Base-by-base conservation (phyloP, 2,888 invertebrate species). In the Galerucella calmariensis region DNA sequence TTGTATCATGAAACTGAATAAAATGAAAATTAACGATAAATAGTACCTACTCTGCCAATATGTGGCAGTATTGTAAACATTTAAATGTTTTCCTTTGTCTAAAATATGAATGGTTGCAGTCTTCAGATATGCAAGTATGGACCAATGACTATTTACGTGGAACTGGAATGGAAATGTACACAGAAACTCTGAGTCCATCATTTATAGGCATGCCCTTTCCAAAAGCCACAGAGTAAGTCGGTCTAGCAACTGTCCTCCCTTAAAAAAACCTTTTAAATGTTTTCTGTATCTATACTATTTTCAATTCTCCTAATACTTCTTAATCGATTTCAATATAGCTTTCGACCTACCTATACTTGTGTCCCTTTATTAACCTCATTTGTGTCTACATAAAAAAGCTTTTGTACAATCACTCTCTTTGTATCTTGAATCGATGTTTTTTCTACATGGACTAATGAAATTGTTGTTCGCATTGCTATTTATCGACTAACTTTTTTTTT, bases 131-230 rank as follows among this genome's bases (percentile, higher is more conserved):
- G 93, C 96, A 97, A 90, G 94, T 95, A 89, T 99, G 98, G 98
- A 97, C 97, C 92, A 97, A 98, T 92, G 98, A 98, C 93, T 99
- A 99, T 92, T 94, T 99, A 89, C 94, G 98, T 87, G 99, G 99
- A 88, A 98, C 99, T 85, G 98, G 98, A 87, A 98, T 99, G 97
- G 99, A 99, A 93, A 98, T 98, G 97, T 99, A 99, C 92, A 99
- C 98, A 87, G 98, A 98, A 91, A 97, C 96, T 86, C 92, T 99
- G 90, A 98, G 98, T 90, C 94, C 95, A 83, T 95, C 98, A 85
- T 99, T 99, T 93, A 95, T 97, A 90, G 97, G 97, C 90, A 96
- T 98, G 94, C 96, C 95, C 87, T 99, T 98, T 93, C 96, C 95
- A 88, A 94, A 96, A 90, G 98, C 98, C 86, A 96, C 98, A 89